These are phyloP conservation scores for Axea sp. DNA, from an alignment of 2,888 invertebrate species.

Conservation along the genomic window DNA sequence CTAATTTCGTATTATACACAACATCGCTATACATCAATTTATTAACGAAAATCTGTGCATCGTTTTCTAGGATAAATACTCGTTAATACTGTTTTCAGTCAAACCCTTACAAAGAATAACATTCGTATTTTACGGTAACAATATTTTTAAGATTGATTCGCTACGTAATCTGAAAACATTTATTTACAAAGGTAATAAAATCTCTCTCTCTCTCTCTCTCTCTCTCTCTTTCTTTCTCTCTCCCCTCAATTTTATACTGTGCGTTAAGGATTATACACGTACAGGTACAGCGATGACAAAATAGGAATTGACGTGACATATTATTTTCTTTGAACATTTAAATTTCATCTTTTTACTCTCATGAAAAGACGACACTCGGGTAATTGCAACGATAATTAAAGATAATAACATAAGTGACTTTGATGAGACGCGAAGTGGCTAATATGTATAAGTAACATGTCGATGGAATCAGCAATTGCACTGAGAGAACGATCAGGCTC, in stretches of 20 bases:
- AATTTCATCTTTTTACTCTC: conserved; percentile 30
- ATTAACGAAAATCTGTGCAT: no score
- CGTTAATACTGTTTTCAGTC: conserved; percentile 26
- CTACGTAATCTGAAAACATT: no score
- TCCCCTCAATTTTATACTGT: not conserved
- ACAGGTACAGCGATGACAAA: conserved; percentile 12
- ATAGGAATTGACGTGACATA: conserved; percentile 11
- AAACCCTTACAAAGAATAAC: no score
- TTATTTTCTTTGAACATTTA: conserved; percentile 35
- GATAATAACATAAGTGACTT: conserved; percentile 59
- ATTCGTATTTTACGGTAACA: not conserved
- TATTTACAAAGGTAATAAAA: no score
- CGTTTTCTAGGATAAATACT: no score
- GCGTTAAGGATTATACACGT: conserved; percentile 24
- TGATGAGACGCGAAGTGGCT: conserved; percentile 40
- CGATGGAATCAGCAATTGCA: conserved; percentile 46
- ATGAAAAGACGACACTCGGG: conserved; percentile 10
- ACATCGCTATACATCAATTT: conserved; percentile 12
- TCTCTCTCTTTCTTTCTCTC: conserved; percentile 8
- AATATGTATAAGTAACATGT: conserved; percentile 48
- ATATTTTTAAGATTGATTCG: no score
- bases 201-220: no score
- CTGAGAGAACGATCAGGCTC: conserved; percentile 27
- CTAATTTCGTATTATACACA: conserved; percentile 11
- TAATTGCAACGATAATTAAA: conserved; percentile 48